Evolutionary conservation across 2,888 invertebrate species (phyloP).

Genomic region (Tortricodes alternella): DNA sequence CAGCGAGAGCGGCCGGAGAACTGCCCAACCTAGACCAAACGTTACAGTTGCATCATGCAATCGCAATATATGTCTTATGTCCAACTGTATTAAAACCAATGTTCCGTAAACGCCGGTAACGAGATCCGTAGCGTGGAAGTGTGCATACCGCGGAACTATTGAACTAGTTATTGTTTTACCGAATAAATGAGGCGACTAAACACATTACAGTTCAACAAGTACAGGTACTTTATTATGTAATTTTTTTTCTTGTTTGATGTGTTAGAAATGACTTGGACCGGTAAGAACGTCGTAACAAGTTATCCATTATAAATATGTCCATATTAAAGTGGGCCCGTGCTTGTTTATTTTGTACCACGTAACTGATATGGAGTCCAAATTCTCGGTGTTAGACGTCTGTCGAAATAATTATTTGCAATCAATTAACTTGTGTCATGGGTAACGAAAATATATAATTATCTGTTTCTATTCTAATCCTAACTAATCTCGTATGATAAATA

Average conservation of each 20-base stretch:
- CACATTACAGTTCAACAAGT: slow-evolving; percentile 37
- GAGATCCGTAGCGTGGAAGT: slow-evolving; percentile 31
- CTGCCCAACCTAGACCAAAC: slow-evolving; percentile 37
- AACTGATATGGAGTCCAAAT: slow-evolving; percentile 25
- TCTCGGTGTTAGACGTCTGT: slow-evolving; percentile 6
- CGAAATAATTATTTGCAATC: slow-evolving; percentile 7
- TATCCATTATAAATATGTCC: slow-evolving; percentile 1
- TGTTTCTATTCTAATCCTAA: too few species aligned
- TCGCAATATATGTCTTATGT: slow-evolving; percentile 13
- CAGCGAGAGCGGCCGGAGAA: slow-evolving; percentile 52
- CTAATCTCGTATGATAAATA: too few species aligned
- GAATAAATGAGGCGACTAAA: slow-evolving; percentile 37
- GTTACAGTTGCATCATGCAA: neutral
- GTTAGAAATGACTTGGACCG: slow-evolving; percentile 17
- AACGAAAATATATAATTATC: neutral
- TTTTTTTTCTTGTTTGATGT: slow-evolving; percentile 22
- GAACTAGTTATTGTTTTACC: slow-evolving; percentile 45
- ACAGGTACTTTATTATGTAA: slow-evolving; percentile 35
- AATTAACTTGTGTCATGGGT: neutral
- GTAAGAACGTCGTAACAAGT: slow-evolving; percentile 14
- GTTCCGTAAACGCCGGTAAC: slow-evolving; percentile 15
- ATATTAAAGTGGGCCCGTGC: neutral
- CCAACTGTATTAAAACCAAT: slow-evolving; percentile 11
- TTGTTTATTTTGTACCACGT: too few species aligned
- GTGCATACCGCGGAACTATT: slow-evolving; percentile 46